Evolutionary conservation across 1,140 invertebrate species (phyloP), one percentile per base, ranked within the genome.

Genomic region (Hypothenemus hampei): DNA sequence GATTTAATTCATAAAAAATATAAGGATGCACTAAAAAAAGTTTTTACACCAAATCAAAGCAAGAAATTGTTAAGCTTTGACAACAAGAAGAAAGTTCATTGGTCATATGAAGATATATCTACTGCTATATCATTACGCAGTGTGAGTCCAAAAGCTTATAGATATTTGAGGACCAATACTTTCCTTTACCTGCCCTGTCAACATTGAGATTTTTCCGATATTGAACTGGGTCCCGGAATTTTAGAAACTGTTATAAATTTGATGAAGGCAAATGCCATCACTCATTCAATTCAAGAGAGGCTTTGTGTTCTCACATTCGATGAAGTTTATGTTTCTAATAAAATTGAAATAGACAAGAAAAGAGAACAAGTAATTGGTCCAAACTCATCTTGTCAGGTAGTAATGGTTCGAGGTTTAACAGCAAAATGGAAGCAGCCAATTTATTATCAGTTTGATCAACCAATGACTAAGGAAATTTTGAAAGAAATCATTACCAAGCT

Each of bases 401-500:
- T 55, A 3, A 55, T 59, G 35, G 36, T 47, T 16, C n/a, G 51
- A 13, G 57, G 44, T 2, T 23, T 48, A 15, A 15, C 46, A 36
- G 19, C 37, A 4, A 23, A 47, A 10, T 53, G 57, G 50, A 59
- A 59, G 24, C 50, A 59, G 35, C 51, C 44, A 2, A 41, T 59
- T 19, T 59, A 48, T 22, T 59, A 54, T 43, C n/a, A 46, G n/a
- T 59, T 48, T 48, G 57, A 59, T 23, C 48, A 53, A 19, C 43
- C 43, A 37, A 54, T 53, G 35, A 54, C 23, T 29, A 47, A 48
- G 21, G 23, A 37, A 21, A 59, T 54, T 43, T 21, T 41, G 5
- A 5, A 29, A 11, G 11, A 59, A 18, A 48, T 59, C 1, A 54
- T 52, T 20, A 20, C 5, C 15, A 5, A 43, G 24, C 19, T 57